Base-by-base conservation (phyloP, 30 jellyfish, hydroid and myxozoan species). In the Turritopsis rubra region DNA sequence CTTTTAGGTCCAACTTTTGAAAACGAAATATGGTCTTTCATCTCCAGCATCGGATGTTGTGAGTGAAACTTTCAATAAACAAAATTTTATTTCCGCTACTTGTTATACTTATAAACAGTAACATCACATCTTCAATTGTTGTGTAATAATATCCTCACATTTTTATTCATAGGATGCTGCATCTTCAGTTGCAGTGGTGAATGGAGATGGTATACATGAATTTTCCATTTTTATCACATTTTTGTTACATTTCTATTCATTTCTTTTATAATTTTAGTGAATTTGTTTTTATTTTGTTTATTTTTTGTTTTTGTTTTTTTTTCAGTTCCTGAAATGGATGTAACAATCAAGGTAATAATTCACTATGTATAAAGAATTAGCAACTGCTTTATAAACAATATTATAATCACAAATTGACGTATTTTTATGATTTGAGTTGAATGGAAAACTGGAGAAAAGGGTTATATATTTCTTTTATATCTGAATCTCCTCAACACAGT, bases 1-100 rank as follows among this genome's bases (percentile, higher is more conserved):
- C 29, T 78, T 78, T 20, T 78, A 78, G 85, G 85, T 78, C 52
- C 85, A 78, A 29, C 78, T 78, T 21, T 29, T 78, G 82, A 78
- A 78, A 53, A 78, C 85, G 17, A 30, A 53, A 52, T 68, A 68
- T 68, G 77, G 77, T n/a, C 77, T 68, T 68, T 68, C 77, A n/a
- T 29, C 83, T 22, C 66, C 54, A n/a, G 83, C 54, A 27, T 74
- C 83, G 9, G 83, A 74, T 74, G 73, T 74, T n/a, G 66, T 27
- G 19, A n/a, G 77, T 13, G 13, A 41, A n/a, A n/a, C n/a, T n/a
- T n/a, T n/a, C n/a, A n/a, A n/a, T n/a, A n/a, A n/a, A n/a, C n/a
- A n/a, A n/a, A n/a, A n/a, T n/a, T n/a, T n/a, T n/a, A n/a, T n/a
- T n/a, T n/a, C n/a, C n/a, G n/a, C n/a, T n/a, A n/a, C n/a, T n/a